A percentile compares a stretch with the other conserved stretches of the same genome.
Evolutionary conservation across 92 coral and sea anemone genomes (phyloP).

Genomic region (Montipora capitata): DNA sequence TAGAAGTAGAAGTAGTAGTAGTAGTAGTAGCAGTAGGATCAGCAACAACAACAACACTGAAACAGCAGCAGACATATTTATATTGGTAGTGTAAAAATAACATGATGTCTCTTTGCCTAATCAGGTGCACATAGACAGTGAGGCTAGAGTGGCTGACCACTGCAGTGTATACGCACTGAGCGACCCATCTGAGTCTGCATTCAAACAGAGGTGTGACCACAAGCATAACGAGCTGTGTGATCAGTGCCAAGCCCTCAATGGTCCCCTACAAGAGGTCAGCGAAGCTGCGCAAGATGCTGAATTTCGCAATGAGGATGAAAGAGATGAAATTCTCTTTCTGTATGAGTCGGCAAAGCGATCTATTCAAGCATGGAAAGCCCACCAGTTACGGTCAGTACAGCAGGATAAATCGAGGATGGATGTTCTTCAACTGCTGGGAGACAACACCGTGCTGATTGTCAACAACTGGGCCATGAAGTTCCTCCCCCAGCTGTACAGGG

Average conservation of each 20-base stretch:
- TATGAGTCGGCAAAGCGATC: constrained; percentile 42
- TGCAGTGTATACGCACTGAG: constrained; percentile 42
- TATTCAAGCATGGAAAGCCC: constrained; percentile 51
- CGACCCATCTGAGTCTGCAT: neutral
- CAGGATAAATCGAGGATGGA: constrained; percentile 52
- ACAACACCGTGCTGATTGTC: constrained; percentile 27
- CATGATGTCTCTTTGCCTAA: neutral
- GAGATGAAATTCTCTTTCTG: constrained; percentile 14
- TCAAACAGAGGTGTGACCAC: constrained; percentile 29
- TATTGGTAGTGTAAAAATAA: constrained; percentile 2
- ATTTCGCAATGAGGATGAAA: constrained; percentile 19
- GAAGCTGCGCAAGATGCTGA: neutral
- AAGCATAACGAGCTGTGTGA: constrained; percentile 23
- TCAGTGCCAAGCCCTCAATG: constrained; percentile 31
- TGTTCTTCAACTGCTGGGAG: constrained; percentile 20
- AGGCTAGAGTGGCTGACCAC: constrained; percentile 37
- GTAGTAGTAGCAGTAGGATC: neutral
- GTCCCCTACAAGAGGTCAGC: neutral
- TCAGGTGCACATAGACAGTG: constrained; percentile 30
- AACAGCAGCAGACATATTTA: neutral
- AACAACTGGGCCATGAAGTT: neutral
- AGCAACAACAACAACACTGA: neutral
- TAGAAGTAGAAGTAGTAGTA: no score
- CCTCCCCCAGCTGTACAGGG: constrained; percentile 26
- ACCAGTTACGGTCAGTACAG: constrained; percentile 51